Evolutionary conservation across 2,888 invertebrate species (phyloP).

Genomic region (Acronicta aceris): DNA sequence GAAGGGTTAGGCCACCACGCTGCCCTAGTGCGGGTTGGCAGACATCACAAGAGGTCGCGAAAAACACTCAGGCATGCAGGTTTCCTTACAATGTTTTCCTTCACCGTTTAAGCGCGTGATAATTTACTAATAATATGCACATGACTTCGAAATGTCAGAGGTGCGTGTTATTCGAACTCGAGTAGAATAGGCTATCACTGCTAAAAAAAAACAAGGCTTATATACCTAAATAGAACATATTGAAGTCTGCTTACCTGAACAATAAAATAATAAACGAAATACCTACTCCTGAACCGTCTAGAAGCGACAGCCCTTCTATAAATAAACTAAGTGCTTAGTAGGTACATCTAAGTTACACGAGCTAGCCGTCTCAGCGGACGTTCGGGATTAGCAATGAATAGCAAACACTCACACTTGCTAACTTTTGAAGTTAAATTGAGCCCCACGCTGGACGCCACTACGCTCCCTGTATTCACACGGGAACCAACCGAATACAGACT

Average conservation of each 20-base stretch:
- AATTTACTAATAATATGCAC: no score
- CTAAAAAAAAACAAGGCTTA: no score
- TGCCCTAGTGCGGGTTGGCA: no score
- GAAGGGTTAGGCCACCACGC: no score
- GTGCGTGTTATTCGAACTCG: no score
- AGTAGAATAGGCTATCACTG: no score
- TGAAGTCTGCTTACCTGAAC: background rate
- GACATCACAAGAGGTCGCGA: no score
- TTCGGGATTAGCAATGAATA: constrained; percentile 45
- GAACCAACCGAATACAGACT: constrained; percentile 60
- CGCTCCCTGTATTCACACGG: constrained; percentile 75
- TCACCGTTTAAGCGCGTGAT: no score
- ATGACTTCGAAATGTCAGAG: no score
- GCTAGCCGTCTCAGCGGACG: constrained; percentile 20
- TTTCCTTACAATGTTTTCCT: no score
- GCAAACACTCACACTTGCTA: constrained; percentile 17
- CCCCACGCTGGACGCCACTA: constrained; percentile 49
- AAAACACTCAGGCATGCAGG: no score
- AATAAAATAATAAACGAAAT: background rate
- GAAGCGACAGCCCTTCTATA: background rate
- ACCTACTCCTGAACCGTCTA: background rate
- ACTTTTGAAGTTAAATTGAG: constrained; percentile 48
- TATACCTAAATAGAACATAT: no score
- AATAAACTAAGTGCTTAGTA: constrained; percentile 8
- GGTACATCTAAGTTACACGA: constrained; percentile 16